These are phyloP conservation scores for Geophilus truncorum DNA, from an alignment of 2,888 invertebrate genomes.

Conservation along the genomic window DNA sequence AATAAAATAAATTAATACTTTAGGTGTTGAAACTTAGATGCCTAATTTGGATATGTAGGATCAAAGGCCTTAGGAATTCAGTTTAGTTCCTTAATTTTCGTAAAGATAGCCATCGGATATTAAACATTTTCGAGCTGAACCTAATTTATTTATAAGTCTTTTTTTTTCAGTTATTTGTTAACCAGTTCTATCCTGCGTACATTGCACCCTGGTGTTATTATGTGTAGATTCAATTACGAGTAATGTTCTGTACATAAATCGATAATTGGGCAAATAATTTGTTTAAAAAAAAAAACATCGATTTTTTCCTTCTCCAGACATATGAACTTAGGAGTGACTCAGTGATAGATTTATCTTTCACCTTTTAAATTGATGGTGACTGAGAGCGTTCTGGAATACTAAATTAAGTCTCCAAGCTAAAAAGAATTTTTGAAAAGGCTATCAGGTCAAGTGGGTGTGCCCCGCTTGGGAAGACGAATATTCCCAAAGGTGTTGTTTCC, in stretches of 20 bases:
- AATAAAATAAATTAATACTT: not conserved
- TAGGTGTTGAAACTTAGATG: not conserved
- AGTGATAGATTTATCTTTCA: not conserved
- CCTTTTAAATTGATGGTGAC: slow-evolving; percentile 4
- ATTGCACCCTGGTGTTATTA: no score
- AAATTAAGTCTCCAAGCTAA: not conserved
- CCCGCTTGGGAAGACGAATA: not conserved
- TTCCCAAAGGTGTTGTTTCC: not conserved
- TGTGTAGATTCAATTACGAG: no score
- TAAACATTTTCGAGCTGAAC: not conserved
- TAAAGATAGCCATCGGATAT: not conserved
- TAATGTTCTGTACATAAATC: no score
- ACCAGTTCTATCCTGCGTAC: no score
- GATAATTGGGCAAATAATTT: no score
- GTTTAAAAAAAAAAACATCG: no score
- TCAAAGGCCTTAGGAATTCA: not conserved
- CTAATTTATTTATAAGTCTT: not conserved
- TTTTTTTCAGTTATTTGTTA: not conserved
- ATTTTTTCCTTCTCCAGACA: no score
- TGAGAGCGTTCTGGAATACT: not conserved
- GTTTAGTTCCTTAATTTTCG: not conserved
- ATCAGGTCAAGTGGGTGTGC: slow-evolving; percentile 5
- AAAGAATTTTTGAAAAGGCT: slow-evolving; percentile 11
- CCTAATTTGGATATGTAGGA: not conserved
- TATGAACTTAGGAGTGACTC: not conserved